Evolutionary conservation across 2,888 invertebrate species (phyloP).

Genomic region (Odontocerum albicorne): DNA sequence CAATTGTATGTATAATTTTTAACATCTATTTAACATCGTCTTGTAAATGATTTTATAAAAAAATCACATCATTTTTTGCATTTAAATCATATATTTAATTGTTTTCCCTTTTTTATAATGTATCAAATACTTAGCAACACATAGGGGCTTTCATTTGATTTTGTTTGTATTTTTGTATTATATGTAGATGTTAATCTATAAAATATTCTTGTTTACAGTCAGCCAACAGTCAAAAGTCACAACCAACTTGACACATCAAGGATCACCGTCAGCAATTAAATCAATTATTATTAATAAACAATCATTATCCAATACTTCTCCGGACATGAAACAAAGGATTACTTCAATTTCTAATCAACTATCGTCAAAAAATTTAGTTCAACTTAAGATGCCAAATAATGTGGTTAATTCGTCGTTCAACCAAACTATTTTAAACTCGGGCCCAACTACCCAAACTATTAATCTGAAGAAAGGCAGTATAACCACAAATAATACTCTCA

Average conservation of each 20-base stretch:
- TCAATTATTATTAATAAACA: conserved; percentile 35
- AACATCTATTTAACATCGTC: too few relatives aligned
- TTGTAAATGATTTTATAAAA: too few relatives aligned
- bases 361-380: conserved; percentile 22
- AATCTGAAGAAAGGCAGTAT: conserved; percentile 18
- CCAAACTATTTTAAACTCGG: conserved; percentile 13
- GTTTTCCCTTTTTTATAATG: too few relatives aligned
- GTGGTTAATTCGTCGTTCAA: conserved; percentile 3
- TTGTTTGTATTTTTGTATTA: background rate
- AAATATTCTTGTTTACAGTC: conserved; percentile 11
- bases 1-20: too few relatives aligned
- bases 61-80: too few relatives aligned
- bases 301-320: conserved; percentile 12
- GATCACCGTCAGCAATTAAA: conserved; percentile 23
- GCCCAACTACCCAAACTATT: conserved; percentile 8
- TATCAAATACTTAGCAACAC: too few relatives aligned
- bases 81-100: too few relatives aligned
- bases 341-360: conserved; percentile 4
- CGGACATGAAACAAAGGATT: conserved; percentile 19
- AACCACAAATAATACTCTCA: conserved; percentile 37
- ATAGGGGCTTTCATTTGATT: background rate
- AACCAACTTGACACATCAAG: background rate
- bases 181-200: background rate
- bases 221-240: conserved; percentile 3
- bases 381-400: conserved; percentile 23